Percentiles rank a stretch among this genome's conserved stretches.
Evolutionary conservation across 2,888 invertebrate species (phyloP).

Genomic region (Cryptocheilus praepositus): DNA sequence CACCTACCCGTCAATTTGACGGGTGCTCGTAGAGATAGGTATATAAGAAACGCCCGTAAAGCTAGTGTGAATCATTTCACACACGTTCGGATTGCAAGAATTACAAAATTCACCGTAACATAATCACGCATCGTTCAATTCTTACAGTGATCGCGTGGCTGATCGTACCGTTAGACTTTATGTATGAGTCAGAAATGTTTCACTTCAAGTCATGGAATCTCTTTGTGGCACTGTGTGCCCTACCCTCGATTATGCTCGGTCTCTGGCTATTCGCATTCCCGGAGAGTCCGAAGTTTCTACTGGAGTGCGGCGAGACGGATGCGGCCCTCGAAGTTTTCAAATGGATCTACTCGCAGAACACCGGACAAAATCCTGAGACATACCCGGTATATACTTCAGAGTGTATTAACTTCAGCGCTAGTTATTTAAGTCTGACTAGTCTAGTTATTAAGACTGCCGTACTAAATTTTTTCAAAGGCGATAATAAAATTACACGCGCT

Average conservation of each 20-base stretch:
- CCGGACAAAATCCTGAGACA: constrained; percentile 81
- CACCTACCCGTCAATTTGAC: too few relatives aligned
- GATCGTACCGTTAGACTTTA: constrained; percentile 83
- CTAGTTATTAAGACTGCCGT: too few relatives aligned
- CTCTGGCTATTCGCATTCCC: constrained; percentile 86
- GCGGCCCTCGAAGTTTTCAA: constrained; percentile 83
- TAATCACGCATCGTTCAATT: not conserved
- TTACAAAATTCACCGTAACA: too few relatives aligned
- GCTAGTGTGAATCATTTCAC: too few relatives aligned
- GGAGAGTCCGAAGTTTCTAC: constrained; percentile 88
- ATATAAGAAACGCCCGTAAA: too few relatives aligned
- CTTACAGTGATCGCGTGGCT: constrained; percentile 84
- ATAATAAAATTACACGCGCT: too few relatives aligned
- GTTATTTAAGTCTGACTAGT: too few relatives aligned
- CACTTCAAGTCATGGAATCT: constrained; percentile 88
- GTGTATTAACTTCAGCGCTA: too few relatives aligned
- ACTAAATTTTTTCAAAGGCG: too few relatives aligned
- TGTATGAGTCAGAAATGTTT: constrained; percentile 79
- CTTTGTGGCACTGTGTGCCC: constrained; percentile 85
- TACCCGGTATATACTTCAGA: constrained; percentile 81
- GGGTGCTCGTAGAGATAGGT: too few relatives aligned
- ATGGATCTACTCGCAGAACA: constrained; percentile 83
- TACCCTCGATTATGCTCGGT: constrained; percentile 82
- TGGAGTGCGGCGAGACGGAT: constrained; percentile 87
- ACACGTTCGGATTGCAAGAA: too few relatives aligned